Conservation (phyloP, 1,140 invertebrate species). For the Harpegnathos saltator region DNA sequence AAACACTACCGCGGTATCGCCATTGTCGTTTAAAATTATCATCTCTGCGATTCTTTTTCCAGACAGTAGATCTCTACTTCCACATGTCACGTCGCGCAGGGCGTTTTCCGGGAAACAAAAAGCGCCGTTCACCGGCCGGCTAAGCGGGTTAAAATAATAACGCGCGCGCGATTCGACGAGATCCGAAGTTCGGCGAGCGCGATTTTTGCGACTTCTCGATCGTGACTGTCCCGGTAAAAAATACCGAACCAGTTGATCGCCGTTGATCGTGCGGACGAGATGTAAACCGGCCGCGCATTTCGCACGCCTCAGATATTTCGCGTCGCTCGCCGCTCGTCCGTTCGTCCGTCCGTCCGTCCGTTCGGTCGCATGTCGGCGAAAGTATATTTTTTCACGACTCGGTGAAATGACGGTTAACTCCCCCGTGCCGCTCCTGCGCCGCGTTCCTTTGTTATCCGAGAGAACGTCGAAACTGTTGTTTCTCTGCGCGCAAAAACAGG, state of each 20-base stretch:
- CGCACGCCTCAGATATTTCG: constrained; percentile 45
- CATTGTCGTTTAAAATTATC: background rate
- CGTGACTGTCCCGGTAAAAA: constrained; percentile 8
- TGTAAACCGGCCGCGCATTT: constrained; percentile 29
- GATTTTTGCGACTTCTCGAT: constrained; percentile 29
- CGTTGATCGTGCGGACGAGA: background rate
- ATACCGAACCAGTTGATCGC: constrained; percentile 20
- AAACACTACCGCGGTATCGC: no score
- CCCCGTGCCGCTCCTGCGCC: no score
- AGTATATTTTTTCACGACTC: constrained; percentile 67
- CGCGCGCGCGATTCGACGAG: background rate
- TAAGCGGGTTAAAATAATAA: constrained; percentile 45
- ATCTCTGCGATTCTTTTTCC: background rate
- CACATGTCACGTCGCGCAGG: background rate
- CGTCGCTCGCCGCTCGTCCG: constrained; percentile 31
- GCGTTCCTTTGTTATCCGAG: constrained; percentile 56
- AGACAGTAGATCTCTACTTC: no score
- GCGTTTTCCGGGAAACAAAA: background rate
- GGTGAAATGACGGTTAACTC: constrained; percentile 58
- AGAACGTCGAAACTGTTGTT: constrained; percentile 72
- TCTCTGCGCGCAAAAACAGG: constrained; percentile 72
- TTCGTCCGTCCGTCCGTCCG: background rate
- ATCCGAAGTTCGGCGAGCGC: background rate
- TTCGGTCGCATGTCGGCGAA: constrained; percentile 29
- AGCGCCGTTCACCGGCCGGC: background rate